Evolutionary conservation across 2,888 invertebrate species (phyloP), one percentile per base, ranked within the genome.

Genomic region (Acleris sparsana): DNA sequence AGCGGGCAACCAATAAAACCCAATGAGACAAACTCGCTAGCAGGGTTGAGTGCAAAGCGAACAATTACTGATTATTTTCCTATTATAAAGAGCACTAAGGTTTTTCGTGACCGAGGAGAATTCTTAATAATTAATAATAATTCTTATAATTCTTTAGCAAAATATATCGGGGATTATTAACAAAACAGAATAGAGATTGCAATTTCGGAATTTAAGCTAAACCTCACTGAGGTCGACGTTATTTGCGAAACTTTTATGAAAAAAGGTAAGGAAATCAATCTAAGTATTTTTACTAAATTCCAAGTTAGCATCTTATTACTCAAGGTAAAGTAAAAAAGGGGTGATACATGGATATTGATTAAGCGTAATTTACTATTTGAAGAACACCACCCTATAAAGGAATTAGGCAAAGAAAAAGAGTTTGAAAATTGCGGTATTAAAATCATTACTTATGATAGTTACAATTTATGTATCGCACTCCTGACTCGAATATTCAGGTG

Each of bases 261-360:
- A 44, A 17, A 20, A 52, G 63, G 63, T 13, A 51, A 63, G 51
- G 63, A 63, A 43, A 17, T 29, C 9, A 46, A 55, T 29, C 22
- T n/a, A n/a, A n/a, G n/a, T 62, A 9, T 44, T 17, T n/a, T 16
- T 56, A 16, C 44, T 53, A 7, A 48, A 48, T 6, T 55, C 13
- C 49, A 55, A 48, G 25, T 13, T 63, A 16, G 51, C 22, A 33
- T 20, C 49, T 25, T 43, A 11, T n/a, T 63, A 56, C 43, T 56
- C 51, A n/a, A 53, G 63, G 33, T 20, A 49, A 56, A 63, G 57
- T 25, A 56, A 29, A 55, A 51, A 29, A 48, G 63, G 7, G 63
- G 63, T 20, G 55, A 33, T 39, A 62, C 53, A 9, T 62, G 61
- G 17, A 62, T 62, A 22, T 20, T 53, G 18, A 29, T 52, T 1